These are phyloP conservation scores for Ctenicera cuprea DNA, from an alignment of 2,888 invertebrate genomes.

Conservation along the genomic window DNA sequence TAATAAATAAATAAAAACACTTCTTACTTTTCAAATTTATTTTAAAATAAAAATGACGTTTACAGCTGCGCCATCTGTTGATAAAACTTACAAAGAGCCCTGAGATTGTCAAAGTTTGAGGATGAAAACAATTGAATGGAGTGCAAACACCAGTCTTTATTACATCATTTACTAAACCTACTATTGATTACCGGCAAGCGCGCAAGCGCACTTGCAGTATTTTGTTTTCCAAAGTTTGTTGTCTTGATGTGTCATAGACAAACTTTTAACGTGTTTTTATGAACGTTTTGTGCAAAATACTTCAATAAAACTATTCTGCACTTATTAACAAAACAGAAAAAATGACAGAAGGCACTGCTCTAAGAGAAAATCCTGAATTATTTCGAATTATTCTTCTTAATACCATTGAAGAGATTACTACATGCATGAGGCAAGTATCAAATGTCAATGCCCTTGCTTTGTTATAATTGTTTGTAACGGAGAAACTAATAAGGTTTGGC, in stretches of 20 bases:
- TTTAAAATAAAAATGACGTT: too few species aligned
- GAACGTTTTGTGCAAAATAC: neutral
- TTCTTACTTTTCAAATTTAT: too few species aligned
- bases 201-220: neutral
- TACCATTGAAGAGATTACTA: constrained; percentile 60
- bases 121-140: too few species aligned
- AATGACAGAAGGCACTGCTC: neutral
- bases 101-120: too few species aligned
- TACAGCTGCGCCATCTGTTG: too few species aligned
- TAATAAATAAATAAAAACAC: too few species aligned
- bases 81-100: too few species aligned
- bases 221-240: constrained; percentile 21
- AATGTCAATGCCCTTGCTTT: constrained; percentile 68
- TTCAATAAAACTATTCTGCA: neutral
- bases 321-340: neutral
- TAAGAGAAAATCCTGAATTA: constrained; percentile 41
- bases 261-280: constrained; percentile 13
- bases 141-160: too few species aligned
- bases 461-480: constrained; percentile 64
- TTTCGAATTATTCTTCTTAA: constrained; percentile 54
- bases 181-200: neutral
- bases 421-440: constrained; percentile 63
- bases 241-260: constrained; percentile 5
- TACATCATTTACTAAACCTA: neutral
- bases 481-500: constrained; percentile 27